Conservation (phyloP, 2,888 invertebrate species). For the Crepidodera aurea region DNA sequence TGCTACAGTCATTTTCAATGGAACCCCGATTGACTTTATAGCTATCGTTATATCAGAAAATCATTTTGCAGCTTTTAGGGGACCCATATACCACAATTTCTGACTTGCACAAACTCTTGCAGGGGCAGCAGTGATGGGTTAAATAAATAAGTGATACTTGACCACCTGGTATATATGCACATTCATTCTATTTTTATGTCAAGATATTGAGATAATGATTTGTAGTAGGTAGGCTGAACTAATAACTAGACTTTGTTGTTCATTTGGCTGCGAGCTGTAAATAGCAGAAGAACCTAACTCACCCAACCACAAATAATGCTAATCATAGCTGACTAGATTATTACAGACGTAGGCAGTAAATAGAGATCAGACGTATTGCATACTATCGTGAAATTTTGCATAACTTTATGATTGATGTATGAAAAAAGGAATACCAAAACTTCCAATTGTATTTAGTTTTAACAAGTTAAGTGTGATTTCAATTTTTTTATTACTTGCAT, state of each 20-base stretch:
- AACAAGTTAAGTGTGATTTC: no score
- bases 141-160: no score
- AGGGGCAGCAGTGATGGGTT: no score
- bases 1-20: no score
- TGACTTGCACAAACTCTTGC: no score
- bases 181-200: not conserved
- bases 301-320: slow-evolving; percentile 25
- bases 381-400: slow-evolving; percentile 15
- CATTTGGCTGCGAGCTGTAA: slow-evolving; percentile 25
- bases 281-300: slow-evolving; percentile 25
- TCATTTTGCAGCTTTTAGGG: no score
- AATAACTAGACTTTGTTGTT: slow-evolving; percentile 26
- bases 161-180: not conserved
- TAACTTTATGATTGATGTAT: slow-evolving; percentile 20
- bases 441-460: not conserved
- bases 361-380: slow-evolving; percentile 14
- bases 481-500: no score
- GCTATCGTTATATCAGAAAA: no score
- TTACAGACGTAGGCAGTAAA: slow-evolving; percentile 19
- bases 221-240: slow-evolving; percentile 28
- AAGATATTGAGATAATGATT: slow-evolving; percentile 22
- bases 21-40: no score
- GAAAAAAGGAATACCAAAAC: not conserved
- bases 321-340: slow-evolving; percentile 23
- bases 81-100: no score